Conservation (phyloP, 2,113 vertebrate genomes). For the Ceyx margarethae region DNA sequence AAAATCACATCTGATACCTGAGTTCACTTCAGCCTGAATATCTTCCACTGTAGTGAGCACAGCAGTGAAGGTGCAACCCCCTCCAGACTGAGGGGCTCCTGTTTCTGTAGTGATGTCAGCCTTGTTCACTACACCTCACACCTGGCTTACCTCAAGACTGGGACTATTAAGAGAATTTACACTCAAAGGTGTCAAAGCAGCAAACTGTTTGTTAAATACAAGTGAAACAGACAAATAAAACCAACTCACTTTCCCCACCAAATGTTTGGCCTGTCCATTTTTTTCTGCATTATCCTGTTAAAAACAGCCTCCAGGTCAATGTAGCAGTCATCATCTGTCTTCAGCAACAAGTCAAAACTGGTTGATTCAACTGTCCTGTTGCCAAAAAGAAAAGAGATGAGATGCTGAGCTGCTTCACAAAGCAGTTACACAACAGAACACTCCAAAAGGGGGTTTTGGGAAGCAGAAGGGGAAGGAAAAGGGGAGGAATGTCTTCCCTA, state of each 20-base stretch:
- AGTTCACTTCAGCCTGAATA: neutral
- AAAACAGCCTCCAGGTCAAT: conserved; percentile 90
- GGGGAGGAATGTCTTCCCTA: neutral
- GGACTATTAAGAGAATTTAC: neutral
- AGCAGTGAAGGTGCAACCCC: neutral
- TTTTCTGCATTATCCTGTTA: conserved; percentile 84
- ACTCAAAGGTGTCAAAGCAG: neutral
- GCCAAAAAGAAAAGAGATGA: neutral
- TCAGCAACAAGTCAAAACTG: conserved; percentile 89
- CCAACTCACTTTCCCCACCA: conserved; percentile 98
- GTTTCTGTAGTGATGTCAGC: neutral
- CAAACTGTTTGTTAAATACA: neutral
- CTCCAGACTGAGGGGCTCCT: neutral
- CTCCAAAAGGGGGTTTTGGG: neutral
- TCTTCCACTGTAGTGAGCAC: neutral
- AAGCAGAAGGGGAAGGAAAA: neutral
- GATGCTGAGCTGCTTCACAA: neutral
- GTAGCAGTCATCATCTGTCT: conserved; percentile 98
- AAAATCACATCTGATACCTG: neutral
- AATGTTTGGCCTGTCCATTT: conserved; percentile 82
- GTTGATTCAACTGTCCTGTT: conserved; percentile 87
- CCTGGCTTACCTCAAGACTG: neutral
- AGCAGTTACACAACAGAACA: neutral
- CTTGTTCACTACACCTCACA: neutral
- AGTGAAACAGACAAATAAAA: neutral